A percentile compares a stretch with the other conserved stretches of the same genome.
Conservation (phyloP, 2,113 vertebrate genomes). For the Sciurus niger region DNA sequence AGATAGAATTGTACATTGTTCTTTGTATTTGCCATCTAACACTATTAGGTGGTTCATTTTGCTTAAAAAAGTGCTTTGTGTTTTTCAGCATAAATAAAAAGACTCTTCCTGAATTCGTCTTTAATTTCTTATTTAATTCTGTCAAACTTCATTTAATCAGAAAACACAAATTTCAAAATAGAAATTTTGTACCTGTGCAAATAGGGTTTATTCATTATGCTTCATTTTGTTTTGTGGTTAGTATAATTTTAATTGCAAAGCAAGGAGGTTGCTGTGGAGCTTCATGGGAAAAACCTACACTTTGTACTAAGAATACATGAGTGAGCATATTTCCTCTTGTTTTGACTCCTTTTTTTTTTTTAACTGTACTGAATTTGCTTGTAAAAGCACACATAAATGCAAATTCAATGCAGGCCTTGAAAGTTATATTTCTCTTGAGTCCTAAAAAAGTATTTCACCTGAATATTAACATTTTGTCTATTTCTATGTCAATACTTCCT, state of each 20-base stretch:
- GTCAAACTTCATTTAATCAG: not conserved
- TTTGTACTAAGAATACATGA: not conserved
- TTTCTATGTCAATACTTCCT: not conserved
- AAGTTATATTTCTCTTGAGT: not conserved
- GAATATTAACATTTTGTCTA: not conserved
- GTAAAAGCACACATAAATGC: not conserved
- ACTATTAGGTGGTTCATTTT: not conserved
- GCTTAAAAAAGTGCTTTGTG: not conserved
- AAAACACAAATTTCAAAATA: constrained; percentile 1
- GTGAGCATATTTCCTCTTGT: not conserved
- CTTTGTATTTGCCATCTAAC: not conserved
- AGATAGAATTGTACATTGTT: not conserved
- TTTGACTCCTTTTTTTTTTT: not conserved
- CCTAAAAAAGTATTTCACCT: not conserved
- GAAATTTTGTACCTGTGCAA: not conserved
- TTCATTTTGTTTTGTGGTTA: not conserved
- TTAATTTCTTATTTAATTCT: constrained; percentile 34
- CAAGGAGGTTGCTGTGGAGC: not conserved
- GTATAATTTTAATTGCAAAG: constrained; percentile 12
- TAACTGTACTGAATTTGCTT: not conserved
- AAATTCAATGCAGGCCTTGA: not conserved
- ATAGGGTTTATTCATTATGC: not conserved
- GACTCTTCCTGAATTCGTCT: not conserved
- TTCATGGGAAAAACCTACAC: not conserved
- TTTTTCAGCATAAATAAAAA: constrained; percentile 13